phyloP scores from a whole-genome alignment of 2,888 invertebrate species.

The Drosophila lutescens region DNA sequence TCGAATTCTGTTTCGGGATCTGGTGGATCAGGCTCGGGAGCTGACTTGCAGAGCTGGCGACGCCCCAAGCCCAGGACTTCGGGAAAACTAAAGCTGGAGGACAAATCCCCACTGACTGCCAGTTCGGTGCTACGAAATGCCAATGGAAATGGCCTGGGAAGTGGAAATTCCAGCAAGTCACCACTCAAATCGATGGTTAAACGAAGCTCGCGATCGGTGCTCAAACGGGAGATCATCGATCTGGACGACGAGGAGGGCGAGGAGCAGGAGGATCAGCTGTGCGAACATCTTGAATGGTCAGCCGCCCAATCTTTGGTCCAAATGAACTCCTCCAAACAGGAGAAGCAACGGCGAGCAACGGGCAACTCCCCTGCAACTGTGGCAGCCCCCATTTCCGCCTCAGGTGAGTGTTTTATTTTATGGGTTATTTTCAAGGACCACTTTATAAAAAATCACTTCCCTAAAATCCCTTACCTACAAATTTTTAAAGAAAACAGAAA shows the following conservation, averaged over 20 bases:
- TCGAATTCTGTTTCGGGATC: not conserved
- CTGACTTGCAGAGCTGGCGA: slow-evolving; percentile 67
- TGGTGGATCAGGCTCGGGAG: not conserved
- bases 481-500: no score
- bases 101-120: slow-evolving; percentile 39
- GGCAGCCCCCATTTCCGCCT: slow-evolving; percentile 26
- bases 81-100: slow-evolving; percentile 48
- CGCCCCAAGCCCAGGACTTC: slow-evolving; percentile 57
- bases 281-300: slow-evolving; percentile 83
- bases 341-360: slow-evolving; percentile 67
- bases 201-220: slow-evolving; percentile 55
- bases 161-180: slow-evolving; percentile 38
- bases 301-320: slow-evolving; percentile 84
- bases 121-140: slow-evolving; percentile 69
- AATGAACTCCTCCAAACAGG: slow-evolving; percentile 83
- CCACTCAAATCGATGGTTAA: slow-evolving; percentile 52
- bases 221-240: slow-evolving; percentile 66
- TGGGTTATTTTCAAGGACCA: no score
- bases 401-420: slow-evolving; percentile 2
- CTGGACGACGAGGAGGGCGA: slow-evolving; percentile 53
- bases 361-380: slow-evolving; percentile 15
- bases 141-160: slow-evolving; percentile 42
- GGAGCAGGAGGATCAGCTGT: slow-evolving; percentile 64
- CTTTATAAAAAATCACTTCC: no score
- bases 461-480: no score